Percentiles rank a stretch among this genome's conserved stretches.
Conservation (phyloP, 2,888 invertebrate genomes). For the Caenorhabditis sp. region DNA sequence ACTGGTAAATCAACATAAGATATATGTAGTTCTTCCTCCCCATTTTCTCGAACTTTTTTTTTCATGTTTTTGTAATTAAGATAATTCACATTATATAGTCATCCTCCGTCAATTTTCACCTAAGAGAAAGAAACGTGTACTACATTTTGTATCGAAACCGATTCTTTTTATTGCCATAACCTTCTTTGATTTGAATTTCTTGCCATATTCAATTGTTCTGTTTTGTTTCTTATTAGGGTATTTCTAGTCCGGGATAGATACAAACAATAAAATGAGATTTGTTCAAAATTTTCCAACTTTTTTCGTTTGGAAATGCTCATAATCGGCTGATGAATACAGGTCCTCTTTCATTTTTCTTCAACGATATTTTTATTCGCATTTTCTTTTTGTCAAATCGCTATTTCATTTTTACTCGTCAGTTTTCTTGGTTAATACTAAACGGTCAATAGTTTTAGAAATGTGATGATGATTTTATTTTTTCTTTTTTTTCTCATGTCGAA, state of each 20-base stretch:
- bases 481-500: background rate
- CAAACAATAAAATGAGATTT: constrained; percentile 10
- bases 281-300: constrained; percentile 2
- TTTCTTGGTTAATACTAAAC: background rate
- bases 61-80: background rate
- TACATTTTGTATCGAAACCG: background rate
- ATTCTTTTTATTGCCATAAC: background rate
- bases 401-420: background rate
- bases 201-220: constrained; percentile 24
- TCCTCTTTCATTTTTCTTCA: background rate
- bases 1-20: constrained; percentile 74
- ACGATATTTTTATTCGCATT: background rate
- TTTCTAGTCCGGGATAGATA: constrained; percentile 39
- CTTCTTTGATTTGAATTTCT: constrained; percentile 1
- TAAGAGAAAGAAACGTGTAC: background rate
- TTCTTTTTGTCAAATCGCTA: no score
- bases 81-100: constrained; percentile 43
- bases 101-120: background rate
- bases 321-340: constrained; percentile 2
- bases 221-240: constrained; percentile 32
- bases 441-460: constrained; percentile 5
- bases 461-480: background rate
- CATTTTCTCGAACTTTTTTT: background rate
- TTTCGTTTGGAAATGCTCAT: background rate
- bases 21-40: background rate